Evolutionary conservation across 2,888 invertebrate species (phyloP).

Genomic region (Prosopocoilus inquinatus): DNA sequence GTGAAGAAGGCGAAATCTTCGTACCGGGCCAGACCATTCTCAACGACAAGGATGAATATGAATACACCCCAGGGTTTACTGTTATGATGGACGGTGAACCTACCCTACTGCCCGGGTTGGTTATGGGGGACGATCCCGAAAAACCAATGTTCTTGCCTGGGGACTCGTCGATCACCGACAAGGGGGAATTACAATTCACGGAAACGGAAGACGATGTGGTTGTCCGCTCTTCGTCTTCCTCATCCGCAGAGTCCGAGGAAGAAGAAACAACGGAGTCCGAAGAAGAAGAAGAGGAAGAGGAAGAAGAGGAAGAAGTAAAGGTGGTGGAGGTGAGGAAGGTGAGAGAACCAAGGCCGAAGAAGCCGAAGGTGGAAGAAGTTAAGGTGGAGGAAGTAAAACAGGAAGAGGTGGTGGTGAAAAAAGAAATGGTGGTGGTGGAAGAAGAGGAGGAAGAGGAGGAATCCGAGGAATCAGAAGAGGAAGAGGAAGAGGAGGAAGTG

Average conservation of each 20-base stretch:
- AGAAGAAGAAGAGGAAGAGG: conserved; percentile 35
- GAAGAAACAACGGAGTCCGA: conserved; percentile 32
- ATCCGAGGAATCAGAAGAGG: conserved; percentile 21
- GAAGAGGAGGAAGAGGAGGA: conserved; percentile 27
- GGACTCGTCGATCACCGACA: conserved; percentile 46
- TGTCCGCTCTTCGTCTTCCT: conserved; percentile 23
- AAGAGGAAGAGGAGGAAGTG: conserved; percentile 19
- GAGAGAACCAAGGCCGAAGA: conserved; percentile 35
- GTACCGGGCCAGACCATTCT: conserved; percentile 74
- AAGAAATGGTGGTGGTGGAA: conserved; percentile 30
- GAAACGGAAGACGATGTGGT: conserved; percentile 52
- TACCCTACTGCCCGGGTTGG: conserved; percentile 77
- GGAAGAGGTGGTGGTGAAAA: neutral
- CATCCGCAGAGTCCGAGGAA: conserved; percentile 31
- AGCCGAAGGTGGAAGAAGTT: conserved; percentile 7
- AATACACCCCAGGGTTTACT: conserved; percentile 77
- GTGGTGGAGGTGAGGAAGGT: conserved; percentile 37
- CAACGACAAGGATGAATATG: conserved; percentile 67
- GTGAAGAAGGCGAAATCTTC: conserved; percentile 54
- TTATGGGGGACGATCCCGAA: conserved; percentile 62
- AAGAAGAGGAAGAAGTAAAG: conserved; percentile 39
- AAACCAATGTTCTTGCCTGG: conserved; percentile 50
- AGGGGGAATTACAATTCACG: conserved; percentile 46
- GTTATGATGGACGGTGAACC: conserved; percentile 76
- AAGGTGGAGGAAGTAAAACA: conserved; percentile 1